Evolutionary conservation across 1,140 invertebrate genomes (phyloP), one percentile per base, ranked within the genome.

Genomic region (Leptoteleia sp.): DNA sequence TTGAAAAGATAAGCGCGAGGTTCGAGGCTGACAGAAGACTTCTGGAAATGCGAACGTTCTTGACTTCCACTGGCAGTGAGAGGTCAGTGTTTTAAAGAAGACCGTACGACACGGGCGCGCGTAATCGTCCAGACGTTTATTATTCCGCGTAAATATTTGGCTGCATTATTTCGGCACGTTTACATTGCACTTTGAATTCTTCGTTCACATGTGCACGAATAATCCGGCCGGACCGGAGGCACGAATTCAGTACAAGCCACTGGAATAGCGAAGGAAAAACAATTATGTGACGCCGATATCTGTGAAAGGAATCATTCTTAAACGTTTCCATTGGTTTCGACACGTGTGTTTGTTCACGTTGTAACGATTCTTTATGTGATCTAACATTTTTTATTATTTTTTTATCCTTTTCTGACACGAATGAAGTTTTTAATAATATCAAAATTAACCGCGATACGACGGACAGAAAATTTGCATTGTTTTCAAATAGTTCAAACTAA

Each of bases 21-120:
- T 65, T 76, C 43, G 54, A 54, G 48, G 50, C 48, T 57, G 40
- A 65, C 42, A 43, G 16, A 76, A 55, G 40, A 54, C 52, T 77
- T 54, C 67, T 77, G 61, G 59, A 77, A 71, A 71, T 71, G 61
- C 65, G 65, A 71, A 48, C 52, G 59, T 47, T 50, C 57, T 70
- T 67, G 75, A 71, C 52, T 77, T 70, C 33, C 13, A 62, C 27
- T n/a, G 33, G 16, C 55, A 38, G 48, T 37, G 67, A 52, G 75
- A 71, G 37, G 75, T 71, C 75, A 71, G 75, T 77, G 57, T 71
- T 77, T 77, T 71, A 67, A 77, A 67, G 65, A 77, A 67, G 75
- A 71, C 50, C 48, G 61, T 13, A 47, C 57, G 75, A 54, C 57
- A 38, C 72, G 37, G 45, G 1, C 37, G 68, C 38, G 54, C 35